Evolutionary conservation across 2,797 vertebrate genomes (phyloP).

Genomic region (Fringilla coelebs): DNA sequence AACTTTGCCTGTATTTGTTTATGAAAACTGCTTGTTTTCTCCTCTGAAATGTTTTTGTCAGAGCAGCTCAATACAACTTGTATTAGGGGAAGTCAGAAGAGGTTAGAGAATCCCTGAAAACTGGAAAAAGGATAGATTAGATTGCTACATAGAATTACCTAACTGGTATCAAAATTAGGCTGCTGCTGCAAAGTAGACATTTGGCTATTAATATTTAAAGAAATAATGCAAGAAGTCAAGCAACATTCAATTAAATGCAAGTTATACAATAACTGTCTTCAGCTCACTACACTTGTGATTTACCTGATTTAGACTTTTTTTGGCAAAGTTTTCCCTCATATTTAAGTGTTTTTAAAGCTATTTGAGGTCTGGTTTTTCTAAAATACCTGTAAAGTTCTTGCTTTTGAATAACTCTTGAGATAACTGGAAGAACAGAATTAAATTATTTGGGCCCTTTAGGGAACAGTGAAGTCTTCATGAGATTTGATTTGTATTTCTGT

Average conservation of each 20-base stretch:
- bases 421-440: slow-evolving; percentile 13
- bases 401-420: neutral
- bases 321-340: neutral
- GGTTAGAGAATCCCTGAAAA: neutral
- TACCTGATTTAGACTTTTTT: neutral
- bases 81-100: neutral
- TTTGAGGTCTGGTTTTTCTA: neutral
- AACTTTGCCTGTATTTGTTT: slow-evolving; percentile 3
- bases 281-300: neutral
- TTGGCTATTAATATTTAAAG: neutral
- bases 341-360: neutral
- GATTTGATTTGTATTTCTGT: neutral
- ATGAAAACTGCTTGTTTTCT: slow-evolving; percentile 1
- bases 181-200: neutral
- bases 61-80: neutral
- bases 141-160: neutral
- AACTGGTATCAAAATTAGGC: neutral
- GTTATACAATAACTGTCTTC: neutral
- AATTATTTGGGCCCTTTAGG: neutral
- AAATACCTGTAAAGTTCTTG: neutral
- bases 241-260: neutral
- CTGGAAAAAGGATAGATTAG: neutral
- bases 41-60: neutral
- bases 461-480: neutral
- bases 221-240: neutral